These are phyloP conservation scores for human (Homo sapiens) DNA, from an alignment of 2,113 vertebrate species.

Conservation along the genomic window GRCh38 chr1:174776501-174777000, in stretches of 20 bases:
- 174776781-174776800: background rate
- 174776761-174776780: background rate
- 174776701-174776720: background rate
- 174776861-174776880: background rate
- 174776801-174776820: constrained; percentile 10
- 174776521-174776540: constrained; percentile 12
- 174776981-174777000: background rate
- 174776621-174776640: background rate
- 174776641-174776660: background rate
- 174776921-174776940: background rate
- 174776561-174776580: background rate
- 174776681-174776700: background rate
- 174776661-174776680: background rate
- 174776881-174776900: background rate
- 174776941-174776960: background rate
- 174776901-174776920: background rate
- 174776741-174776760: background rate
- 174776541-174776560: background rate
- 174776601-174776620: constrained; percentile 19
- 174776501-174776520: background rate
- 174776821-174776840: background rate
- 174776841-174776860: background rate
- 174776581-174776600: background rate
- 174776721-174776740: background rate
- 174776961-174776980: background rate